A percentile compares a stretch with the other conserved stretches of the same genome.
Conservation (phyloP, 2,113 vertebrate genomes). For the Mystacornis crossleyi region DNA sequence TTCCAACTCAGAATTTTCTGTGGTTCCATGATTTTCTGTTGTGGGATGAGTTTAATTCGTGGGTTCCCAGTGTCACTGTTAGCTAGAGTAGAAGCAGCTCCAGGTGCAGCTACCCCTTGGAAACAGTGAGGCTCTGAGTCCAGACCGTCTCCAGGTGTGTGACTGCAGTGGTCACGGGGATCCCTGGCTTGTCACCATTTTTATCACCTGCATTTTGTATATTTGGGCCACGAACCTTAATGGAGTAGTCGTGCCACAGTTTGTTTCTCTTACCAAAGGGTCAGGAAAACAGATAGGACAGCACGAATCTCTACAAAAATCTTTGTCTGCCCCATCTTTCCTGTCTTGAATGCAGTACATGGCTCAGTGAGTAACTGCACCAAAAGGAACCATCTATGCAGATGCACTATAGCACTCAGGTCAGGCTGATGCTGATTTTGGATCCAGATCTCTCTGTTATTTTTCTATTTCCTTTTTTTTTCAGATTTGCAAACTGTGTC, state of each 20-base stretch:
- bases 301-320: background rate
- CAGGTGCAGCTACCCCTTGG: background rate
- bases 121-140: no score
- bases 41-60: background rate
- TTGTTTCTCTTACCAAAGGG: background rate
- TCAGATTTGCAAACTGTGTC: background rate
- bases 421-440: background rate
- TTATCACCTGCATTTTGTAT: background rate
- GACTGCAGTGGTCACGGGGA: background rate
- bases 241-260: background rate
- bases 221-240: background rate
- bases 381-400: background rate
- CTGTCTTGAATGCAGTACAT: background rate
- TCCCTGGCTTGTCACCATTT: background rate
- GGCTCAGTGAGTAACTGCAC: background rate
- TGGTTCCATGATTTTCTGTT: background rate
- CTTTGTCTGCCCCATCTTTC: background rate
- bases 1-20: background rate
- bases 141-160: background rate
- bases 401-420: fast-evolving
- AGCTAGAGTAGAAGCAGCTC: background rate
- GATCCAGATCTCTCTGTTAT: background rate
- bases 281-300: background rate
- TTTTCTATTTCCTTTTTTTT: background rate
- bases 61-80: background rate